These are phyloP conservation scores for Gymnoscopelus microlampas DNA, from an alignment of 2,797 vertebrate species.

Conservation along the genomic window DNA sequence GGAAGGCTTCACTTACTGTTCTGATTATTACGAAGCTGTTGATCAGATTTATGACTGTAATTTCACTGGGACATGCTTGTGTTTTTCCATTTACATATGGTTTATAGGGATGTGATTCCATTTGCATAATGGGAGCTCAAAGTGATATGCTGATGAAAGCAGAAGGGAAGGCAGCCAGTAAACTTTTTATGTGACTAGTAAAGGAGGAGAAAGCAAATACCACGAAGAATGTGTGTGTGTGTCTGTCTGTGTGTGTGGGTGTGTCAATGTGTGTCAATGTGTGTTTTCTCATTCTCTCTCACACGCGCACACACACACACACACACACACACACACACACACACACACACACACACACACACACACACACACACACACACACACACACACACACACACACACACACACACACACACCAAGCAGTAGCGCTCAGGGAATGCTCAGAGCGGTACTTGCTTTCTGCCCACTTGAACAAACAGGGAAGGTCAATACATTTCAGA, in stretches of 20 bases:
- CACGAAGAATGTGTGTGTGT: constrained; percentile 7
- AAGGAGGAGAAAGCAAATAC: constrained; percentile 64
- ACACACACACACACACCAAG: constrained; percentile 3
- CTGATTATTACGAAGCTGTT: constrained; percentile 72
- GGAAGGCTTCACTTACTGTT: constrained; percentile 64
- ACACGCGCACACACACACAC: constrained; percentile 9
- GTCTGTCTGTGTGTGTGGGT: constrained; percentile 1
- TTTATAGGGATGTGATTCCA: constrained; percentile 74
- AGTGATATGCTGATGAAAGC: constrained; percentile 77
- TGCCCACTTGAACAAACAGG: constrained; percentile 41
- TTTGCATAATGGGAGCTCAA: constrained; percentile 79
- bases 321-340: constrained; percentile 7
- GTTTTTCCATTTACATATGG: constrained; percentile 75
- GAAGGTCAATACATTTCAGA: constrained; percentile 56
- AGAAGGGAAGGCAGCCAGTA: constrained; percentile 62
- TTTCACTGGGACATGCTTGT: constrained; percentile 73
- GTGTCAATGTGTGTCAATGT: neutral
- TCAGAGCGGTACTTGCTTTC: constrained; percentile 38
- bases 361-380: constrained; percentile 1
- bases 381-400: constrained; percentile 5
- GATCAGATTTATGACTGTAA: constrained; percentile 77
- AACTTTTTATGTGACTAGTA: constrained; percentile 66
- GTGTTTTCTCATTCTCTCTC: neutral
- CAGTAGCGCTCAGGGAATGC: neutral
- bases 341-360: constrained; percentile 8